A percentile compares a stretch with the other conserved stretches of the same genome.
Evolutionary conservation across 64 coral and sea anemone genomes (phyloP).

Genomic region (Montipora efflorescens): DNA sequence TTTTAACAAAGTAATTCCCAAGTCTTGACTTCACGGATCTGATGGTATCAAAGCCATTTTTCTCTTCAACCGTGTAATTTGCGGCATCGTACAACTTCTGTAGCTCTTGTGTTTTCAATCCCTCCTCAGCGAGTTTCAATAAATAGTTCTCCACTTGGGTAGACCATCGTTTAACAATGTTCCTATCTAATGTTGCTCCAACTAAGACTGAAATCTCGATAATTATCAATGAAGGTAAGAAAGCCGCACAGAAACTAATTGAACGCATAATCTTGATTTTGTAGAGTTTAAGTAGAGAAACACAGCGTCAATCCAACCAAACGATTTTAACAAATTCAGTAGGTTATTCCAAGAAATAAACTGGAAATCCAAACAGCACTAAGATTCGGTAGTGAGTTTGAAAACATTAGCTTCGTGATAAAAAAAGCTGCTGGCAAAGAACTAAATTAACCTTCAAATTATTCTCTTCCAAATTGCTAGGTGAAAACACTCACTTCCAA

Average conservation of each 20-base stretch:
- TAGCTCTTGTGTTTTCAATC: conserved; percentile 84
- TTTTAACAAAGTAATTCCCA: conserved; percentile 97
- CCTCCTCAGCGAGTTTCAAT: conserved; percentile 89
- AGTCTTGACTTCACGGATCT: conserved; percentile 84
- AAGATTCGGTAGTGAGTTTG: neutral
- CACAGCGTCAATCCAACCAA: neutral
- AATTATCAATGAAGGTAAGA: conserved; percentile 9
- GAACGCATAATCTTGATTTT: neutral
- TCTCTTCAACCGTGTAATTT: conserved; percentile 84
- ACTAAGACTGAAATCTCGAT: neutral
- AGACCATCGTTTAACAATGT: conserved; percentile 78
- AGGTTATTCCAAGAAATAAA: neutral
- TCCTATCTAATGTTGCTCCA: conserved; percentile 45
- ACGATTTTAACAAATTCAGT: neutral
- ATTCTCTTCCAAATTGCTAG: neutral
- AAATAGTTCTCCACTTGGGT: conserved; percentile 87
- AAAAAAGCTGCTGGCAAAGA: conserved; percentile 4
- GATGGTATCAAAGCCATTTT: conserved; percentile 86
- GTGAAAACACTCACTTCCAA: too few species aligned
- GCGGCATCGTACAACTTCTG: conserved; percentile 90
- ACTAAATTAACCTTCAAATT: neutral
- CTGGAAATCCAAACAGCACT: neutral
- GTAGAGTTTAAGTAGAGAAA: neutral
- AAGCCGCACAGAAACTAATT: neutral
- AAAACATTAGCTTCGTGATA: neutral